These are phyloP conservation scores for Malurus leucopterus DNA, from an alignment of 2,797 vertebrate species.

Conservation along the genomic window DNA sequence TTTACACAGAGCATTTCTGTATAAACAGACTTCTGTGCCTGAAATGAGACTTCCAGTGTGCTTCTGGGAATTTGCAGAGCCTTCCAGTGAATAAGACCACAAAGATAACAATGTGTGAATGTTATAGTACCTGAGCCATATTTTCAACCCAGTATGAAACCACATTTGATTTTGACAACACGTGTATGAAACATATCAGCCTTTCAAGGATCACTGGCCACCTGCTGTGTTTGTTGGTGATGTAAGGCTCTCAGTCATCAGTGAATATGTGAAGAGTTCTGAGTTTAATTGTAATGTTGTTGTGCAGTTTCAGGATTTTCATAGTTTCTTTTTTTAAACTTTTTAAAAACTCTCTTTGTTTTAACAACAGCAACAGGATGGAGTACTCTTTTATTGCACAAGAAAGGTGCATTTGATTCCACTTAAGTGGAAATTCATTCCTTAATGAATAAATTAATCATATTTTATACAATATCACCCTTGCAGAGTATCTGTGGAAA, in stretches of 20 bases:
- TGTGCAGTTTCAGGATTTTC: conserved; percentile 14
- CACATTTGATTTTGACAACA: not conserved
- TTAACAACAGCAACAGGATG: not conserved
- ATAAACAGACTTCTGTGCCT: not conserved
- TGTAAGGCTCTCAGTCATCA: not conserved
- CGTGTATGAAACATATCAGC: not conserved
- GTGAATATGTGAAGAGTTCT: not conserved
- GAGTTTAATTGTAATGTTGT: not conserved
- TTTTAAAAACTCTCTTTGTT: not conserved
- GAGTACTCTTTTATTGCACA: not conserved
- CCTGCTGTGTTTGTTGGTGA: not conserved
- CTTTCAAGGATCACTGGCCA: not conserved
- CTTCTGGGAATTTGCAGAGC: not conserved
- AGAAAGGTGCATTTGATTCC: conserved; percentile 41
- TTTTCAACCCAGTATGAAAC: not conserved
- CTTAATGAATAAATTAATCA: conserved; percentile 21
- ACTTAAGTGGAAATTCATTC: conserved; percentile 40
- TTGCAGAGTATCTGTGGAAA: not conserved
- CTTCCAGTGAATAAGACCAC: not conserved
- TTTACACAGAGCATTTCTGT: not conserved
- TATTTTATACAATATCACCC: conserved; percentile 19
- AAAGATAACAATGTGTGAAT: not conserved
- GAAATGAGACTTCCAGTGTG: not conserved
- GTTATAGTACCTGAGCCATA: not conserved
- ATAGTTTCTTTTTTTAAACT: not conserved